Base-by-base conservation (phyloP, 1,140 invertebrate genomes). In the Drosophila obscura region DNA sequence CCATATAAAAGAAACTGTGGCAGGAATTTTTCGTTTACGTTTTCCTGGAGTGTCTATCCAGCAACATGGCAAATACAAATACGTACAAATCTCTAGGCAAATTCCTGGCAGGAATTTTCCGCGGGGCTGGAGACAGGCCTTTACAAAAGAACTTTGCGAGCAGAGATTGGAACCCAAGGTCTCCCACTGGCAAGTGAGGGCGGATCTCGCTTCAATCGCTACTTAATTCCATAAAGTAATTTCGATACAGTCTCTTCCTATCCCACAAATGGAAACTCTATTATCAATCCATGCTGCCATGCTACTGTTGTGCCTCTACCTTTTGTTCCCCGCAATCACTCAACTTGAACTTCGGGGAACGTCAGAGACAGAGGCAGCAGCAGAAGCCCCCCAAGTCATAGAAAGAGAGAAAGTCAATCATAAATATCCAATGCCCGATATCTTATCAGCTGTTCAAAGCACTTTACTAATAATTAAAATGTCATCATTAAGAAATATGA, bases 391-490 rank as follows among this genome's bases (percentile, higher is more conserved):
- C 48, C 74, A 74, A 66, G 71, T 57, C 55, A 64, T 51, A 48
- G 49, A 59, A 0, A 13, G 9, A 39, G 31, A 9, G 31, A 39
- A 5, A 60, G 52, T 57, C 72, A 59, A 53, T 58, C 78, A 72
- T 88, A 88, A 83, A 87, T 87, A 88, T 87, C 82, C 75, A 88
- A 64, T 87, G 75, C 57, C 61, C 53, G 78, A 82, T 87, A 87
- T 89, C 83, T 88, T 83, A 88, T 88, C 83, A 69, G 84, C 71
- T 62, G 73, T 83, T 80, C 76, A 80, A 83, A 88, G 84, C 84
- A 88, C 83, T 88, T 88, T 88, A 88, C 83, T 89, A 88, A 88
- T 88, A 88, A 88, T 88, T 88, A 88, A 88, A 88, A 88, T 88
- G 83, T 88, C 83, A 88, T 88, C 83, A 88, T 89, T 83, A 83